Evolutionary conservation across 1,140 invertebrate genomes (phyloP).

Genomic region (Atopsyche davidsoni): DNA sequence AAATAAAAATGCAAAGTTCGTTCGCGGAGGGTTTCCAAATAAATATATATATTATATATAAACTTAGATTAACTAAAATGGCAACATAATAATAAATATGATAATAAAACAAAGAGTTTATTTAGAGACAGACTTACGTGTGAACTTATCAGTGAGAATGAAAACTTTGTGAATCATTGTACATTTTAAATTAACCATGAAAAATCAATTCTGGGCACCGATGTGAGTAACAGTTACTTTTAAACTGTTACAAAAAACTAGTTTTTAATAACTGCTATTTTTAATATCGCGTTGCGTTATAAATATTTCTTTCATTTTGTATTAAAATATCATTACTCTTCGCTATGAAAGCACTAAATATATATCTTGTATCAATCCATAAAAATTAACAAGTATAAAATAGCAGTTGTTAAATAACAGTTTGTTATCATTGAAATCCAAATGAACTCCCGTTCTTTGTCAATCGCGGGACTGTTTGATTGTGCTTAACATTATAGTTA

Average conservation of each 20-base stretch:
- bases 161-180: not conserved
- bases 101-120: too few relatives aligned
- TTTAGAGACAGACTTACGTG: slow-evolving; percentile 1
- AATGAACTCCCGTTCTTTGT: not conserved
- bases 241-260: too few relatives aligned
- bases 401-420: not conserved
- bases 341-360: not conserved
- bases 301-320: not conserved
- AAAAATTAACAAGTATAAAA: slow-evolving; percentile 1
- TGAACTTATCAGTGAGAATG: not conserved
- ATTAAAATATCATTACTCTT: not conserved
- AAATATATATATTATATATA: too few relatives aligned
- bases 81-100: too few relatives aligned
- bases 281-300: not conserved
- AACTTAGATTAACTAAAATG: too few relatives aligned
- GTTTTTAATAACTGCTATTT: not conserved
- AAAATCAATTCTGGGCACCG: not conserved
- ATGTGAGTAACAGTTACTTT: too few relatives aligned
- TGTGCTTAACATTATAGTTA: slow-evolving; percentile 18
- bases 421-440: not conserved
- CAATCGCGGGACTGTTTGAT: slow-evolving; percentile 16
- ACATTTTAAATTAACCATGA: not conserved
- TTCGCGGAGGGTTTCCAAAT: too few relatives aligned
- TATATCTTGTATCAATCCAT: not conserved
- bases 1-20: too few relatives aligned